These are phyloP conservation scores for Sylvicapra grimmia DNA, from an alignment of 2,113 vertebrate species.

Conservation along the genomic window DNA sequence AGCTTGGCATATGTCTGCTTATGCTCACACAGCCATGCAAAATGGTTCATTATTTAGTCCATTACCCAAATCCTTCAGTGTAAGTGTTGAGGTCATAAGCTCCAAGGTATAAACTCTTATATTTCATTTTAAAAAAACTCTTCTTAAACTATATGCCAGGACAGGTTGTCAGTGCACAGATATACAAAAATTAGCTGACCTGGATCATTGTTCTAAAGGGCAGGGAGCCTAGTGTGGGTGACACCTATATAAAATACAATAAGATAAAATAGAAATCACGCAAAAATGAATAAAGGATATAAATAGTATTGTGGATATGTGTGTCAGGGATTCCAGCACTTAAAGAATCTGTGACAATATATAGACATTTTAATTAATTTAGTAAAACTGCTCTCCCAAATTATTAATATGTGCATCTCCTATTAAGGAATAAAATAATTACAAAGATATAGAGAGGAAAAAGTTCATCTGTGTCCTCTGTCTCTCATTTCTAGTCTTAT, in stretches of 20 bases:
- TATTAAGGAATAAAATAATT: background rate
- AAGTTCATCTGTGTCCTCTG: background rate
- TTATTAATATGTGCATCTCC: background rate
- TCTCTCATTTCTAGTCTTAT: background rate
- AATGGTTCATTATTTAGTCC: background rate
- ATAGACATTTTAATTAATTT: background rate
- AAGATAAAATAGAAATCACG: background rate
- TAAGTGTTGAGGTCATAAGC: background rate
- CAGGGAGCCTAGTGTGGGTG: background rate
- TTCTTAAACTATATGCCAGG: background rate
- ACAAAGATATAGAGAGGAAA: background rate
- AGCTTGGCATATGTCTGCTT: background rate
- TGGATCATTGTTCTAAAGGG: background rate
- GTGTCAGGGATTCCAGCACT: background rate
- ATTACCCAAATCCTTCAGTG: background rate
- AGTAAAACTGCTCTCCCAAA: background rate
- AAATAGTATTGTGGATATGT: background rate
- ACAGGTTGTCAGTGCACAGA: background rate
- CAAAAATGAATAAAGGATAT: background rate
- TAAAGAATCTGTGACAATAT: background rate
- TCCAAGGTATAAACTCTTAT: background rate
- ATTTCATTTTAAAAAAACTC: background rate
- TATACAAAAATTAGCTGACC: background rate
- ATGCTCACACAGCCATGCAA: background rate
- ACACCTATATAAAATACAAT: background rate